phyloP scores from a whole-genome alignment of 2,113 vertebrate species.

The Herpetotheres cachinnans region DNA sequence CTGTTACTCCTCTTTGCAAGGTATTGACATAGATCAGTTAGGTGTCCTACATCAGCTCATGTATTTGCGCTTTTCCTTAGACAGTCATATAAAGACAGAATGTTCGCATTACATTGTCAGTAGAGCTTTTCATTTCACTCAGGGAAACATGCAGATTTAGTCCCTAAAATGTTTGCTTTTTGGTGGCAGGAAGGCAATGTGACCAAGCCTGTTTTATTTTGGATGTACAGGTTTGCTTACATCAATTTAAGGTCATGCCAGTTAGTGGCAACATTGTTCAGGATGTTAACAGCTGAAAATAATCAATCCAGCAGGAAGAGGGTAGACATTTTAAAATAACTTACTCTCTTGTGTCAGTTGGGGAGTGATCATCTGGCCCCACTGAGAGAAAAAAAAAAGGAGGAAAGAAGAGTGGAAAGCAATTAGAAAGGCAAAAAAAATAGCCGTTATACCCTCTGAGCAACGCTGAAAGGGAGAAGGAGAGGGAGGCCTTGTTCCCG shows the following conservation, averaged over 20 bases:
- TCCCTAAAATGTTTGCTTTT: background rate
- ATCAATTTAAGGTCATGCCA: conserved; percentile 22
- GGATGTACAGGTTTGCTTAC: background rate
- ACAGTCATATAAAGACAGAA: background rate
- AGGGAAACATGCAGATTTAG: background rate
- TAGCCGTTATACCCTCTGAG: background rate
- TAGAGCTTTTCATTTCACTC: background rate
- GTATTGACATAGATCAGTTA: background rate
- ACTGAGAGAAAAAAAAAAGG: conserved; percentile 23
- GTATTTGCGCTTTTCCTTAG: background rate
- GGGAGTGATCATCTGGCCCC: background rate
- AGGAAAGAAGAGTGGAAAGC: background rate
- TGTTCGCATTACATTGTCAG: background rate
- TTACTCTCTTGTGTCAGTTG: background rate
- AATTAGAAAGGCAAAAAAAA: conserved; percentile 11
- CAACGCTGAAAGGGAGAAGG: background rate
- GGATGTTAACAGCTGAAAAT: conserved; percentile 3
- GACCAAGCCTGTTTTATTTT: background rate
- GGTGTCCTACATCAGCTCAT: background rate
- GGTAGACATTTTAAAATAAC: conserved; percentile 7
- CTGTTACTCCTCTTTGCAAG: background rate
- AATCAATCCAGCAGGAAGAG: background rate
- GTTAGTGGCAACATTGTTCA: conserved; percentile 19
- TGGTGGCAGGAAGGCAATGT: background rate
- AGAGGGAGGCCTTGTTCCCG: background rate